Conservation (phyloP, 2,888 invertebrate genomes). For the Acronicta leporina region DNA sequence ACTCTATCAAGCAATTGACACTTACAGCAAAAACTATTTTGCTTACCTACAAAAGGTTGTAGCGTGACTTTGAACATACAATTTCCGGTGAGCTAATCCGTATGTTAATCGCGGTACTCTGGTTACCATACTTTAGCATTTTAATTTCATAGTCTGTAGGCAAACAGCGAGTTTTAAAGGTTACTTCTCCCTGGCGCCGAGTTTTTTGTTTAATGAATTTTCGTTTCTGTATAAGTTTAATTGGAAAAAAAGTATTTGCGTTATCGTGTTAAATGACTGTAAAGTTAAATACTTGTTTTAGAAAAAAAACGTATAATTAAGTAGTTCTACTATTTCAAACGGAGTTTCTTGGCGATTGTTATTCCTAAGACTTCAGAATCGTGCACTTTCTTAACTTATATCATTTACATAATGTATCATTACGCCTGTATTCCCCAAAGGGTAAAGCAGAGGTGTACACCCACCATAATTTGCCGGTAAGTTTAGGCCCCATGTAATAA, state of each 20-base stretch:
- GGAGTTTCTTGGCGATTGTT: too few species aligned
- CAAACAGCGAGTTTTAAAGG: constrained; percentile 45
- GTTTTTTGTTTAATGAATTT: constrained; percentile 40
- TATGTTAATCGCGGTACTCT: constrained; percentile 45
- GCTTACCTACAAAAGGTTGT: constrained; percentile 22
- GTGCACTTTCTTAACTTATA: too few species aligned
- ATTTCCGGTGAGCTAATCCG: constrained; percentile 55
- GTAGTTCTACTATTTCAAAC: too few species aligned
- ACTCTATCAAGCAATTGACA: constrained; percentile 40
- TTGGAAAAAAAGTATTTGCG: constrained; percentile 23
- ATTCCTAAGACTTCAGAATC: too few species aligned
- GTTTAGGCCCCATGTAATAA: too few species aligned
- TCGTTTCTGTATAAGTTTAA: constrained; percentile 35
- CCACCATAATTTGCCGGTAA: too few species aligned
- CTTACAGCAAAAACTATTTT: constrained; percentile 34
- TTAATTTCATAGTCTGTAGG: constrained; percentile 56
- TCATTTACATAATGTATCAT: too few species aligned
- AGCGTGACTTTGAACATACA: constrained; percentile 45
- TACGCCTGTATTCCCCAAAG: too few species aligned
- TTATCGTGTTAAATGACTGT: constrained; percentile 16
- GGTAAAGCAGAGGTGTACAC: too few species aligned
- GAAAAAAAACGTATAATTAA: background rate
- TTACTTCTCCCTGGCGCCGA: constrained; percentile 37
- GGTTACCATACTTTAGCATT: constrained; percentile 55
- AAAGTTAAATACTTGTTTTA: background rate